Evolutionary conservation across 1,140 invertebrate species (phyloP).

Genomic region (Trinorchestia longiramus): DNA sequence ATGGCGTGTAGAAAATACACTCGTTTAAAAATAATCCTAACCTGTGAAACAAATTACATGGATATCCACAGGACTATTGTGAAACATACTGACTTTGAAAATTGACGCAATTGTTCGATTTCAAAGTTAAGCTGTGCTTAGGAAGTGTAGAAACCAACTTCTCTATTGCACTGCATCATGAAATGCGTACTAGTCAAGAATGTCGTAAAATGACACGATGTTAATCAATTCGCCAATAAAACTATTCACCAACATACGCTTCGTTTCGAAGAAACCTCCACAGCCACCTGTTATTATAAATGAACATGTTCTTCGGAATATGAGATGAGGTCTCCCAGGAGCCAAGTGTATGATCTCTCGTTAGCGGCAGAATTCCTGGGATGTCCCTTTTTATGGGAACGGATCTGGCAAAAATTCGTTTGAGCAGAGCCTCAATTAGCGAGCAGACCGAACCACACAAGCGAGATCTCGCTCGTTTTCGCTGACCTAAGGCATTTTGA

Average conservation of each 20-base stretch:
- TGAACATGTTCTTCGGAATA: neutral
- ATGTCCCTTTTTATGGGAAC: slow-evolving; percentile 15
- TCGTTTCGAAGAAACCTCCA: neutral
- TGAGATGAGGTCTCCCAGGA: neutral
- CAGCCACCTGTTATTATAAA: neutral
- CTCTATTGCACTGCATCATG: neutral
- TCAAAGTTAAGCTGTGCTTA: neutral
- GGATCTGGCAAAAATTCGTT: slow-evolving; percentile 51
- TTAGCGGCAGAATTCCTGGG: slow-evolving; percentile 29
- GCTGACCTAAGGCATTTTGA: slow-evolving; percentile 46
- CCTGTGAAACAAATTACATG: neutral
- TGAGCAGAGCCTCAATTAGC: slow-evolving; percentile 53
- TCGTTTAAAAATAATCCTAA: neutral
- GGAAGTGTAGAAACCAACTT: neutral
- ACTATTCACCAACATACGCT: neutral
- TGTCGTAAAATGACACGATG: neutral
- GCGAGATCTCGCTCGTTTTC: slow-evolving; percentile 38
- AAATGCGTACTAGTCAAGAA: neutral
- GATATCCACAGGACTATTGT: neutral
- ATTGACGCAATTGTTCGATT: neutral
- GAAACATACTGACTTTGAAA: neutral
- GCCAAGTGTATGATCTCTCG: slow-evolving; percentile 45
- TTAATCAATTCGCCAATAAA: neutral
- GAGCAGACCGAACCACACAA: slow-evolving; percentile 27
- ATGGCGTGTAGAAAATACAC: too few relatives aligned